Percentiles rank a stretch among this genome's conserved stretches.
phyloP scores from a whole-genome alignment of 2,797 vertebrate genomes.

The Micrastur ruficollis region DNA sequence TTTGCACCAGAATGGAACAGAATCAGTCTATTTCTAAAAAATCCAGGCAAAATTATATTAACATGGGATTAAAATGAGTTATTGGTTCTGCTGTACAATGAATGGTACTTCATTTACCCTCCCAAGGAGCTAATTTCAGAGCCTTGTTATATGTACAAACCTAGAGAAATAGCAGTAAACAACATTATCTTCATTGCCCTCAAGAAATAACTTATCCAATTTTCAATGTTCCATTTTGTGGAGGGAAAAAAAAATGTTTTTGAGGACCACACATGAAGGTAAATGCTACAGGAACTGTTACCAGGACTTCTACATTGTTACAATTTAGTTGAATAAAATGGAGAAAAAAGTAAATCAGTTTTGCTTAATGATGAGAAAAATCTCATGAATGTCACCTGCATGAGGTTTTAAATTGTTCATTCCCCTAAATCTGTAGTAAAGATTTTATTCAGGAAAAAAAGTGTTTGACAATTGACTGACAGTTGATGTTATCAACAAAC shows the following conservation, averaged over 20 bases:
- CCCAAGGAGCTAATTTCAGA: neutral
- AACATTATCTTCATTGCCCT: neutral
- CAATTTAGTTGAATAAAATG: neutral
- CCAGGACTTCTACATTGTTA: neutral
- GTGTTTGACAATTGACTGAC: neutral
- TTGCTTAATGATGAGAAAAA: neutral
- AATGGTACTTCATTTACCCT: neutral
- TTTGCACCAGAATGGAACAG: slow-evolving; percentile 29
- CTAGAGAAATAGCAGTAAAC: neutral
- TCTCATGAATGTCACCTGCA: neutral
- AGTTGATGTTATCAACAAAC: neutral
- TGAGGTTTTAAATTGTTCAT: neutral
- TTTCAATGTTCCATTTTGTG: neutral
- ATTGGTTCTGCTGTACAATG: neutral
- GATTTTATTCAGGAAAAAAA: neutral
- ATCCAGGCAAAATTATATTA: slow-evolving; percentile 13
- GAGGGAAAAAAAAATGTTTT: neutral
- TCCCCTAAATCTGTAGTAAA: neutral
- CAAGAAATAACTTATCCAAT: neutral
- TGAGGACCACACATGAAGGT: neutral
- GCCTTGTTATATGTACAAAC: neutral
- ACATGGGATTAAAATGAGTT: slow-evolving; percentile 27
- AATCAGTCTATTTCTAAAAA: slow-evolving; percentile 18
- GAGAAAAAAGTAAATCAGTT: neutral
- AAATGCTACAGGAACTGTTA: neutral